Evolutionary conservation across 2,797 vertebrate genomes (phyloP).

Genomic region (Crypturellus tataupa): DNA sequence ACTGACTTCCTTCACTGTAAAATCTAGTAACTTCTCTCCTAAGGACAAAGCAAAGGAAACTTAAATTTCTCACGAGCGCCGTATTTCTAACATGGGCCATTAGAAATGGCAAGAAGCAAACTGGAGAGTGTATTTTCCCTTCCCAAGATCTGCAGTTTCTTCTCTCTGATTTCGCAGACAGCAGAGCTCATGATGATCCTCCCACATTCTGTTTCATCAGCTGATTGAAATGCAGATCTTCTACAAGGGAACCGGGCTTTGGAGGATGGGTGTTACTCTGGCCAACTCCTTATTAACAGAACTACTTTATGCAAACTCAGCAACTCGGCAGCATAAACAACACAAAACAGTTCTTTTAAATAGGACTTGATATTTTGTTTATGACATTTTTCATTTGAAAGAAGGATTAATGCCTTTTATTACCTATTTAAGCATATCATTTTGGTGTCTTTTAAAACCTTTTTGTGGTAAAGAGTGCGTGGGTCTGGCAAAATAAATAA

Average conservation of each 20-base stretch:
- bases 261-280: constrained; percentile 63
- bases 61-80: background rate
- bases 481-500: background rate
- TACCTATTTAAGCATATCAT: background rate
- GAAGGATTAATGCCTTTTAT: constrained; percentile 6
- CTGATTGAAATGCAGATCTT: constrained; percentile 69
- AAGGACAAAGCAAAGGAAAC: background rate
- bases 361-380: constrained; percentile 7
- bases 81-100: background rate
- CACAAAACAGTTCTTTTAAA: constrained; percentile 35
- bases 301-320: constrained; percentile 67
- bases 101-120: background rate
- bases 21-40: background rate
- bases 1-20: background rate
- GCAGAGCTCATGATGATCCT: constrained; percentile 50
- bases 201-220: constrained; percentile 74
- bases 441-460: background rate
- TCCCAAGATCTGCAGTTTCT: background rate
- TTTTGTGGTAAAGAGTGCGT: background rate
- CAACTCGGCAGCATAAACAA: constrained; percentile 61
- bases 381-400: background rate
- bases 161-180: constrained; percentile 28
- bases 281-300: constrained; percentile 58
- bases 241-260: constrained; percentile 52
- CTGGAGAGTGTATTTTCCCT: rapidly evolving